Conservation (phyloP, 2,888 invertebrate genomes). For the Ennomos quercinarius region DNA sequence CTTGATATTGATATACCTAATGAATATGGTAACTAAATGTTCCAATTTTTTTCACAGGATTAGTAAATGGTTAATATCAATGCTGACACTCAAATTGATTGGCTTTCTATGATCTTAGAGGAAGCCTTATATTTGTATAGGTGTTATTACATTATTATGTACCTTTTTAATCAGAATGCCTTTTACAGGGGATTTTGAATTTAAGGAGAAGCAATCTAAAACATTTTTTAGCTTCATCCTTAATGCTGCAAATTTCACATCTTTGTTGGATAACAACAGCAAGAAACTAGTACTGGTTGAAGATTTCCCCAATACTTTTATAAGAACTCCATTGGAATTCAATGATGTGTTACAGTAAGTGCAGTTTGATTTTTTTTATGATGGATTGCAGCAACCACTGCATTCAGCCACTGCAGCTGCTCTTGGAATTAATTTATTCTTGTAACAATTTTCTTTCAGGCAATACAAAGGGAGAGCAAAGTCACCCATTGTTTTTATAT, state of each 20-base stretch:
- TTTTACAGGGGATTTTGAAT: slow-evolving; percentile 75
- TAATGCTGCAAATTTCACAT: slow-evolving; percentile 91
- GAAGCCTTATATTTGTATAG: too few relatives aligned
- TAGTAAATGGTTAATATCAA: too few relatives aligned
- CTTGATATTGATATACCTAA: slow-evolving; percentile 87
- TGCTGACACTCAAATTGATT: too few relatives aligned
- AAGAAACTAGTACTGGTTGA: slow-evolving; percentile 89
- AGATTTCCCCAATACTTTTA: slow-evolving; percentile 93
- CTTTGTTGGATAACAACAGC: slow-evolving; percentile 81
- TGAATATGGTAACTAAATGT: slow-evolving; percentile 67
- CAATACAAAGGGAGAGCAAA: slow-evolving; percentile 86
- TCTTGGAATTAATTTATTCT: not conserved
- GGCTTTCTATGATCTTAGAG: too few relatives aligned
- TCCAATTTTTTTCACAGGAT: not conserved
- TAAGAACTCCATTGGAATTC: slow-evolving; percentile 88
- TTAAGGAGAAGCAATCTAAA: slow-evolving; percentile 86
- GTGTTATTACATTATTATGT: too few relatives aligned
- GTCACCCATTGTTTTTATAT: slow-evolving; percentile 89
- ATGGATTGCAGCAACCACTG: too few relatives aligned
- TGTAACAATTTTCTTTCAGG: slow-evolving; percentile 65
- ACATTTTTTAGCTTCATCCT: slow-evolving; percentile 92
- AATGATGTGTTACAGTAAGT: slow-evolving; percentile 89
- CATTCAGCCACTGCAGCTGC: too few relatives aligned
- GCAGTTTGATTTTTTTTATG: too few relatives aligned
- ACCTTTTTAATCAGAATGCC: too few relatives aligned